A percentile compares a stretch with the other conserved stretches of the same genome.
phyloP scores from a whole-genome alignment of 2,797 vertebrate species.

The Gymnoscopelus microlampas region DNA sequence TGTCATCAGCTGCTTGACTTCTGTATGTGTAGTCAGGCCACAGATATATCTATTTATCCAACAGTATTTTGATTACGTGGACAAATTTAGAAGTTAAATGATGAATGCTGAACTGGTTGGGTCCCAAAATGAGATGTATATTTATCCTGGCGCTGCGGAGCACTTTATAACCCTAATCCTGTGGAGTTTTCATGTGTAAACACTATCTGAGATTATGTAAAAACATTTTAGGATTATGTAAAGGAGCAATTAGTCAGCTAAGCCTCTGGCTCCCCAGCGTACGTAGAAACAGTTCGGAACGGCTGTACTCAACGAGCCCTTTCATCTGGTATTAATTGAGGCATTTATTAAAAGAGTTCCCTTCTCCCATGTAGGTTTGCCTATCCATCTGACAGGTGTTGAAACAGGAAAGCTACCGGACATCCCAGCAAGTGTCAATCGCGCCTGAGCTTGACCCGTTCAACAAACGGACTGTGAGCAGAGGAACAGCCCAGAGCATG shows the following conservation, averaged over 20 bases:
- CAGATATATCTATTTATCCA: constrained; percentile 73
- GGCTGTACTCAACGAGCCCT: constrained; percentile 62
- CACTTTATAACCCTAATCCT: constrained; percentile 72
- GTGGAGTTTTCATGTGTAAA: constrained; percentile 67
- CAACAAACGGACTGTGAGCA: too few species aligned
- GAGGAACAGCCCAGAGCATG: too few species aligned
- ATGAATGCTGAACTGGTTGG: constrained; percentile 62
- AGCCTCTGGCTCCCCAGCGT: constrained; percentile 45
- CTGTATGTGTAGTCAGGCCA: constrained; percentile 72
- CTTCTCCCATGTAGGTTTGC: constrained; percentile 55
- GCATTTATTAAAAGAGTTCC: constrained; percentile 67
- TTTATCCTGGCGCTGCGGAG: constrained; percentile 73
- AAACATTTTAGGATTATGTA: constrained; percentile 82
- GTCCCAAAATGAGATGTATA: constrained; percentile 63
- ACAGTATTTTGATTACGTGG: constrained; percentile 73
- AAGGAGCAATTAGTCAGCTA: constrained; percentile 77
- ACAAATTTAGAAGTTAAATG: constrained; percentile 67
- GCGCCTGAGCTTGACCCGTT: too few species aligned
- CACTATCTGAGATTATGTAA: constrained; percentile 78
- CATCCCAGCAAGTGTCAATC: constrained; percentile 28
- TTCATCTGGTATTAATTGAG: constrained; percentile 83
- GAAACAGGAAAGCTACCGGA: constrained; percentile 62
- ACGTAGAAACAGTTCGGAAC: constrained; percentile 45
- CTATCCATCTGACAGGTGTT: constrained; percentile 72
- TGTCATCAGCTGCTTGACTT: constrained; percentile 72